Percentiles rank a stretch among this genome's conserved stretches.
Conservation (phyloP, 1,140 invertebrate species). For the Hypsibius dujardini region DNA sequence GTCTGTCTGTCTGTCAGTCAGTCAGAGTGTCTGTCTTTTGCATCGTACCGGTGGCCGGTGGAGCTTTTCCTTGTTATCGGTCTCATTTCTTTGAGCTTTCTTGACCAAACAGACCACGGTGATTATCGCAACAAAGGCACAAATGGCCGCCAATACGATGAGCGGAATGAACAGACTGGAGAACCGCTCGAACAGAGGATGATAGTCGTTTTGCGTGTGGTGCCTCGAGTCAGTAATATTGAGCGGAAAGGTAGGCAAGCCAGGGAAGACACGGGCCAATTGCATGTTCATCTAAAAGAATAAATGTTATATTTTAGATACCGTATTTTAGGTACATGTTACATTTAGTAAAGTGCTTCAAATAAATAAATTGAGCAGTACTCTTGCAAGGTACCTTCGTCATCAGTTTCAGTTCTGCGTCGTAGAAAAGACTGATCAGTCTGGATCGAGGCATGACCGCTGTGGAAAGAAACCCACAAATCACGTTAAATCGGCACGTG, state of each 20-base stretch:
- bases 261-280: neutral
- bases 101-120: slow-evolving; percentile 14
- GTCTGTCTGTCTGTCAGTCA: too few relatives aligned
- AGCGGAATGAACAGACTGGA: slow-evolving; percentile 5
- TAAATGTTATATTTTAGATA: neutral
- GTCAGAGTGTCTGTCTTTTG: too few relatives aligned
- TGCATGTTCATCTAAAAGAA: slow-evolving; percentile 8
- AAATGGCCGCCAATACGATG: slow-evolving; percentile 13
- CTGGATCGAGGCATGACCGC: neutral
- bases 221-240: neutral
- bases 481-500: slow-evolving; percentile 1
- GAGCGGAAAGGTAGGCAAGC: neutral
- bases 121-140: slow-evolving; percentile 6
- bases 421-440: neutral
- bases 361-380: neutral
- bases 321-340: neutral
- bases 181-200: slow-evolving; percentile 15
- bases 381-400: neutral
- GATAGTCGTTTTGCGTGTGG: neutral
- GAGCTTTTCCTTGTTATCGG: neutral
- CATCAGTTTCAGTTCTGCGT: slow-evolving; percentile 1
- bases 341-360: neutral
- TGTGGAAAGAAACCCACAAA: neutral
- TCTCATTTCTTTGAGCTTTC: neutral
- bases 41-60: neutral